Conservation (phyloP, 2,113 vertebrate genomes). For the Myocastor coypus region DNA sequence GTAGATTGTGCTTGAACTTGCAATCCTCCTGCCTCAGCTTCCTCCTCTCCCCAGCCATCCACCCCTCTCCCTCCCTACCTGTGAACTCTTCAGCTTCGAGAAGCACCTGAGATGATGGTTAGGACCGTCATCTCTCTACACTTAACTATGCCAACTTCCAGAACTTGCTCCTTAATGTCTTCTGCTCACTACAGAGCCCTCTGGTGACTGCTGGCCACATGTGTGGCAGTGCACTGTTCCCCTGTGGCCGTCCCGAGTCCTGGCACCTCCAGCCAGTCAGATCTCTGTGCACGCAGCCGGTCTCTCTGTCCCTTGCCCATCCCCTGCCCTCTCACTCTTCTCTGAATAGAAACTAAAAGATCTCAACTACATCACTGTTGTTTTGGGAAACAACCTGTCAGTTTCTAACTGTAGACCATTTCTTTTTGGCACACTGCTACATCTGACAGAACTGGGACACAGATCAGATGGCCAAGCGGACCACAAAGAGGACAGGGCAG, state of each 20-base stretch:
- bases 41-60: background rate
- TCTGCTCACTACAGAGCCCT: background rate
- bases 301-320: background rate
- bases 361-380: background rate
- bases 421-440: background rate
- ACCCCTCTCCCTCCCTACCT: background rate
- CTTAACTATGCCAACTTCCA: background rate
- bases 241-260: rapidly evolving
- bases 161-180: background rate
- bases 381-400: background rate
- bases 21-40: background rate
- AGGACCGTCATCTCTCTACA: background rate
- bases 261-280: rapidly evolving
- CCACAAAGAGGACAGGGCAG: background rate
- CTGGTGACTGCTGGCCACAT: no score
- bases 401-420: background rate
- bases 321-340: background rate
- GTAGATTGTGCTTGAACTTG: background rate
- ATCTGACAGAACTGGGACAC: background rate
- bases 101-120: background rate
- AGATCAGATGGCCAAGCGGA: background rate
- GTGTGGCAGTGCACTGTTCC: rapidly evolving
- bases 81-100: background rate
- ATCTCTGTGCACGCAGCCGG: rapidly evolving
- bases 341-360: slow-evolving; percentile 28